A percentile compares a stretch with the other conserved stretches of the same genome.
phyloP scores from a whole-genome alignment of 2,113 vertebrate genomes.

The Equus quagga region DNA sequence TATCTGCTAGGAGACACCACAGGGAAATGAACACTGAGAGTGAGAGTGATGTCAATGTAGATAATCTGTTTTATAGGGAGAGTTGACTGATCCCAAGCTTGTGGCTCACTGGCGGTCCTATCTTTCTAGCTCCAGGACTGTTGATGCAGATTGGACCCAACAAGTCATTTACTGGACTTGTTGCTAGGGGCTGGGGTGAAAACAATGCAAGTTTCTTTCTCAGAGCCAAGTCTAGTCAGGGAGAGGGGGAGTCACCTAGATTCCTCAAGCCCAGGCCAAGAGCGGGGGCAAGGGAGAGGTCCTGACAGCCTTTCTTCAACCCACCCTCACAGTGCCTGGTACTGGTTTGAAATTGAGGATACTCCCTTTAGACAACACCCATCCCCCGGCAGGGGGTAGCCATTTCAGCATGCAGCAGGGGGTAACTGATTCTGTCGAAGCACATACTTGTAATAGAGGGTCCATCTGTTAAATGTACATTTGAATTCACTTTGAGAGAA shows the following conservation, averaged over 20 bases:
- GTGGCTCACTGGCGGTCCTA: neutral
- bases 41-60: neutral
- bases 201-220: neutral
- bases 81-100: neutral
- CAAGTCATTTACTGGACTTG: neutral
- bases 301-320: neutral
- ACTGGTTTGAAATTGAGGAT: neutral
- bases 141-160: neutral
- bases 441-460: neutral
- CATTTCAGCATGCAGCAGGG: neutral
- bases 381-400: neutral
- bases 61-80: neutral
- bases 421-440: neutral
- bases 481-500: constrained; percentile 28
- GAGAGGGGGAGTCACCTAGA: neutral
- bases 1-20: neutral
- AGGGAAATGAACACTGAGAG: neutral
- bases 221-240: neutral
- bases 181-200: neutral
- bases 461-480: neutral
- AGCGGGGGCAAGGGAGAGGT: neutral
- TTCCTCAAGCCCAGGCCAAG: neutral
- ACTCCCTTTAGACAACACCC: neutral
- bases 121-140: neutral
- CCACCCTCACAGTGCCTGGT: neutral